Evolutionary conservation across 2,888 invertebrate species (phyloP), one percentile per base, ranked within the genome.

Genomic region (Himalopsyche japonica): DNA sequence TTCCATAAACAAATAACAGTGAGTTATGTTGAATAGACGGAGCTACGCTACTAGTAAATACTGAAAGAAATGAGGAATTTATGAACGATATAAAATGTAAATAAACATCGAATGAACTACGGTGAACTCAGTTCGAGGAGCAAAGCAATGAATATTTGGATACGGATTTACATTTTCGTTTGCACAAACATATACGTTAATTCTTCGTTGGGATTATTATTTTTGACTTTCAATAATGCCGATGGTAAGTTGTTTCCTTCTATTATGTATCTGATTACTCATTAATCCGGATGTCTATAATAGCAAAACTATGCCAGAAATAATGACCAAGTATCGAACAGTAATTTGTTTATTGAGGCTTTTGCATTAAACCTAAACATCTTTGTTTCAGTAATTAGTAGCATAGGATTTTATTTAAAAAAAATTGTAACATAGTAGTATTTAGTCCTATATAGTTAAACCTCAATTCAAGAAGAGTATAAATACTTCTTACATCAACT

Each of bases 141-240:
- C 81, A 49, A 76, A 84, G 81, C 76, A 78, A 84, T 84, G 84
- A 84, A 81, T 84, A 80, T 84, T 78, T 43, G 78, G 30, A 48
- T 49, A 32, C 77, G 81, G 81, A 30, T 48, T n/a, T 47, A 64
- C 43, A 84, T 57, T 57, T 78, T 80, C 27, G 57, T 77, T 77
- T 77, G 24, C 37, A 57, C 76, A 48, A 79, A 84, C 12, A 30
- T 78, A 43, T 78, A 81, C 64, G 47, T 84, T 34, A 64, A 76
- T n/a, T 34, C 64, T 81, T 57, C 64, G 5, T 43, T 47, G 20
- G 77, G 48, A 48, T 27, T 84, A 78, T 37, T 84, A 49, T 81
- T 76, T 64, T 30, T 81, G 47, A 64, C 78, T 77, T 84, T 81
- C 77, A 78, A 76, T 24, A 57, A 57, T 84, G 64, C 78, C 43